Conservation (phyloP, 2,888 invertebrate genomes). For the Platycheirus albimanus region DNA sequence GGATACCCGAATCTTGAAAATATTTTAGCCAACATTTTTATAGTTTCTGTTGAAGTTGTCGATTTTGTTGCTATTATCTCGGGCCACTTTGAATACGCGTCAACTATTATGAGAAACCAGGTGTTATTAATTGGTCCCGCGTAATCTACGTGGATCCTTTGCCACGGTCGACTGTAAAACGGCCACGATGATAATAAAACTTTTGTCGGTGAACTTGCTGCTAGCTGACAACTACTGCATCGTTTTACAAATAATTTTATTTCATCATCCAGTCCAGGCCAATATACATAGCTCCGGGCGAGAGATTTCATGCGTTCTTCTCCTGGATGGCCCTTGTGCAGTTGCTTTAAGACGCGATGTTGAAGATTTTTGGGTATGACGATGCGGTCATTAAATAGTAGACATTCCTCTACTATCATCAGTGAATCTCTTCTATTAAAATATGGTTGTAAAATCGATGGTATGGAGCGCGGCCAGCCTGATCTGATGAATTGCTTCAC, state of each 20-base stretch:
- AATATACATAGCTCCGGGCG: conserved; percentile 74
- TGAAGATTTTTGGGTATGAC: conserved; percentile 30
- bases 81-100: no score
- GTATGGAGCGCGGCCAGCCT: not conserved
- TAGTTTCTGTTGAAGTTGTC: conserved; percentile 76
- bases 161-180: conserved; percentile 64
- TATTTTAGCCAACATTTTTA: conserved; percentile 16
- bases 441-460: conserved; percentile 1
- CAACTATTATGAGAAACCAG: conserved; percentile 79
- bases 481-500: not conserved
- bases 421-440: conserved; percentile 32
- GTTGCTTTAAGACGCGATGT: conserved; percentile 19
- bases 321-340: conserved; percentile 52
- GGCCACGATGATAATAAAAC: conserved; percentile 59
- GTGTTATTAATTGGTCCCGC: conserved; percentile 75
- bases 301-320: conserved; percentile 60
- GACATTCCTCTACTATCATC: conserved; percentile 30
- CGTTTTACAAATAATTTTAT: conserved; percentile 71
- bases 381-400: conserved; percentile 40
- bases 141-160: conserved; percentile 74
- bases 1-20: conserved; percentile 7
- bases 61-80: no score
- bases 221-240: conserved; percentile 23
- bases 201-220: conserved; percentile 47
- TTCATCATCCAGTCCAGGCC: conserved; percentile 74